Evolutionary conservation across 2,113 vertebrate species (phyloP), one percentile per base, ranked within the genome.

Genomic region (Dasypus novemcinctus): DNA sequence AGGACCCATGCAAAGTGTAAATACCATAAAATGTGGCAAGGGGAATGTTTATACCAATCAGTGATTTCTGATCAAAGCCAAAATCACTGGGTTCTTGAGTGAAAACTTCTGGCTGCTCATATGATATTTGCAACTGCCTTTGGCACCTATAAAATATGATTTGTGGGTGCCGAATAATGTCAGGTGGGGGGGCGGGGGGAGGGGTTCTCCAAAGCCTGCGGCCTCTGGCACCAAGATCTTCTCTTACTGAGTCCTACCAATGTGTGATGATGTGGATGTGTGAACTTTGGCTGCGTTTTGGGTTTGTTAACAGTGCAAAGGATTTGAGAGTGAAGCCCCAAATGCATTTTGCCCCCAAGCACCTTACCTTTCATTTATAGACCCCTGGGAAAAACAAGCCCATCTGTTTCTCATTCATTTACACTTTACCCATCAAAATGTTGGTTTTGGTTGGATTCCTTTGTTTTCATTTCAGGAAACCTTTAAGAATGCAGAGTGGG

Each of bases 81-180:
- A 75, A 88, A 96, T 96, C 9, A 43, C 72, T 96, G 90, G 38
- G 81, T 83, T 92, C 89, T 95, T 96, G 94, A 97, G 92, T 91
- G 91, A 96, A 97, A 97, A 91, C 82, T 96, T 95, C 97, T 98
- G 98, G 93, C 91, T 93, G 7, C 90, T 61, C 90, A 95, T 87
- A 93, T 89, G 92, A 97, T 85, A 71, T 93, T 57, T 93, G 90
- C 90, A 93, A 71, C 90, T 92, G 96, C 88, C 88, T 90, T 96
- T 90, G 94, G 96, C 81, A 96, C 94, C 97, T 89, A 64, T 97
- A 97, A 98, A 98, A 93, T 63, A 95, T 85, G 97, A 98, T 98
- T 98, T 98, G 97, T 98, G 97, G 76, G 90, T 97, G 98, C 95
- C 31, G 71, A 98, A 96, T 93, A 94, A 46, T 54, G 96, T 94